Conservation (phyloP, 2,797 vertebrate species). For the Lacerta agilis region DNA sequence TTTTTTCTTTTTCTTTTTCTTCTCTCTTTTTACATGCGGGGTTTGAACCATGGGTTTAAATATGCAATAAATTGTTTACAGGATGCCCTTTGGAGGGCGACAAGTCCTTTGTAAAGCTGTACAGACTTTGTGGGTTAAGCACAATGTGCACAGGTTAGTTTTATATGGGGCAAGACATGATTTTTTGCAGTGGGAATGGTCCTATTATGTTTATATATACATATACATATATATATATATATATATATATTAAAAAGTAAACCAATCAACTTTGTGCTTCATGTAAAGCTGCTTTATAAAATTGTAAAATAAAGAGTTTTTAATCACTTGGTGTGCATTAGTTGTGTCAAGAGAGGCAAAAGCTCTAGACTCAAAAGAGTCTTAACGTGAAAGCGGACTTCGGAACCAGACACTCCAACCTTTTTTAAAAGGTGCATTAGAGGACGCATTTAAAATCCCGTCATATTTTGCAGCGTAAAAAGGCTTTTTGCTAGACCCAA, state of each 20-base stretch:
- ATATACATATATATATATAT: slow-evolving; percentile 74
- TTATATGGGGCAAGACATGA: slow-evolving; percentile 84
- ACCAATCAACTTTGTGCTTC: slow-evolving; percentile 89
- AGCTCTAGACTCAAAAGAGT: not conserved
- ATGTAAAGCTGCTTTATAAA: slow-evolving; percentile 91
- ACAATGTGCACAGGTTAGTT: slow-evolving; percentile 98
- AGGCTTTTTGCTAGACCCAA: not conserved
- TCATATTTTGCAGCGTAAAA: not conserved
- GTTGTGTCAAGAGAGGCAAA: not conserved
- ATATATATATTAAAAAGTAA: slow-evolving; percentile 64
- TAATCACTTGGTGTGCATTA: slow-evolving; percentile 38
- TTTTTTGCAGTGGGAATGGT: slow-evolving; percentile 82
- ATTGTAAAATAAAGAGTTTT: slow-evolving; percentile 89
- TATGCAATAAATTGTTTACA: slow-evolving; percentile 99
- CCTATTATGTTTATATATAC: slow-evolving; percentile 89
- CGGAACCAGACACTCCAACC: not conserved
- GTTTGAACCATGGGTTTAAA: slow-evolving; percentile 85
- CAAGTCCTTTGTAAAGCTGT: slow-evolving; percentile 85
- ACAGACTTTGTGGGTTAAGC: slow-evolving; percentile 93
- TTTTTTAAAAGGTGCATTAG: not conserved
- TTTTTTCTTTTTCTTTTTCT: slow-evolving; percentile 34
- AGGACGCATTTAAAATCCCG: not conserved
- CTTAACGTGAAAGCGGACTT: not conserved
- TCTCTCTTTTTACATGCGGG: slow-evolving; percentile 77
- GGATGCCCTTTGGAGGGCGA: slow-evolving; percentile 81